Evolutionary conservation across 2,113 vertebrate species (phyloP).

Genomic region (Micromys minutus): DNA sequence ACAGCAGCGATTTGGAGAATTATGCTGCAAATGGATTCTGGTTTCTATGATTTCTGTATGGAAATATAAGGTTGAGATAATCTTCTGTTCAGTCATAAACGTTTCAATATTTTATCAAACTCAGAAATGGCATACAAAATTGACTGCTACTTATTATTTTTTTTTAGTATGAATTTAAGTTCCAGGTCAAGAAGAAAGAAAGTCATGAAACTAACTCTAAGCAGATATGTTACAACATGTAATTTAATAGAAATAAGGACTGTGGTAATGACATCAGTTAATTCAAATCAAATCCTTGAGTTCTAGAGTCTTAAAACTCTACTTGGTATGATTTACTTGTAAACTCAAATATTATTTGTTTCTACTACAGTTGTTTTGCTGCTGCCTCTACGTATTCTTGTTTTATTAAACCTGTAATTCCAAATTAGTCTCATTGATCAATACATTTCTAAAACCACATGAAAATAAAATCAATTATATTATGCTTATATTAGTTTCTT

Average conservation of each 20-base stretch:
- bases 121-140: neutral
- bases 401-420: neutral
- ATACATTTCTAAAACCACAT: neutral
- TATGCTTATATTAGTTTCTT: neutral
- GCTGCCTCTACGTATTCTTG: neutral
- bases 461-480: neutral
- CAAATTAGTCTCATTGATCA: neutral
- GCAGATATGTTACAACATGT: neutral
- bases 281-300: neutral
- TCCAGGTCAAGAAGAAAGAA: neutral
- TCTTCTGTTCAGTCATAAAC: slow-evolving; percentile 20
- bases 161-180: neutral
- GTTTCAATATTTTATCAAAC: neutral
- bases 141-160: neutral
- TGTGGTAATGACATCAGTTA: neutral
- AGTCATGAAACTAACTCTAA: neutral
- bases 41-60: neutral
- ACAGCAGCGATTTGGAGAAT: neutral
- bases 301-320: neutral
- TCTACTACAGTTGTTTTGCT: neutral
- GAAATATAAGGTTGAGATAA: neutral
- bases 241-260: slow-evolving; percentile 20
- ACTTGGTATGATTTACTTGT: neutral
- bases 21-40: neutral
- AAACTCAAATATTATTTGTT: neutral